A percentile compares a stretch with the other conserved stretches of the same genome.
phyloP scores from a whole-genome alignment of 2,888 invertebrate species.

The Lepas anatifera region DNA sequence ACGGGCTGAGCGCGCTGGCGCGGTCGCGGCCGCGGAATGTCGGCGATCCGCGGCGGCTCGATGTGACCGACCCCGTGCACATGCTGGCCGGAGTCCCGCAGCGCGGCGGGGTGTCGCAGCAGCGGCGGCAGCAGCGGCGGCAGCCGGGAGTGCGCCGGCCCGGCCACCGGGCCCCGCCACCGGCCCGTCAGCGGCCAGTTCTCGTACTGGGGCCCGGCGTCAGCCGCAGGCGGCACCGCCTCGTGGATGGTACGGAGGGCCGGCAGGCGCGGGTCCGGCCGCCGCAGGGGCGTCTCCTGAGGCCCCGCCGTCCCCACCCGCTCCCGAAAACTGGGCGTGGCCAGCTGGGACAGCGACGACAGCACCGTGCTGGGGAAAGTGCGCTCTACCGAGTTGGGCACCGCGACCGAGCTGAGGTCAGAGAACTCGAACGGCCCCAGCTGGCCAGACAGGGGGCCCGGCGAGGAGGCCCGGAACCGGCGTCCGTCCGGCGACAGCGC shows the following conservation, averaged over 20 bases:
- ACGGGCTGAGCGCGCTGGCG: not conserved
- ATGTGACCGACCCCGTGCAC: conserved; percentile 21
- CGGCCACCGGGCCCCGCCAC: conserved; percentile 25
- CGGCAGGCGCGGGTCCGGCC: conserved; percentile 58
- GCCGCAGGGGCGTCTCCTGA: conserved; percentile 24
- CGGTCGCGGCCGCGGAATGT: conserved; percentile 20
- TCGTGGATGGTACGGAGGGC: conserved; percentile 55
- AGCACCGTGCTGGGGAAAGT: conserved; percentile 30
- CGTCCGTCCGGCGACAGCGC: conserved; percentile 25
- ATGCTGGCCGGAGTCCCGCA: conserved; percentile 42
- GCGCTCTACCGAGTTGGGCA: conserved; percentile 26
- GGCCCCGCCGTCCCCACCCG: not conserved
- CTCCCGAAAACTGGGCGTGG: too few species aligned
- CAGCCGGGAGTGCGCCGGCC: conserved; percentile 23
- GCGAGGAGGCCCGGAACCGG: conserved; percentile 29
- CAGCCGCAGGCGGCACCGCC: conserved; percentile 15
- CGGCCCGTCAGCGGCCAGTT: conserved; percentile 40
- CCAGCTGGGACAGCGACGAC: conserved; percentile 19
- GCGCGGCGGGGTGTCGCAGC: conserved; percentile 39
- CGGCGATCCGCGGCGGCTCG: conserved; percentile 22
- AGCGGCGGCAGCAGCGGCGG: conserved; percentile 51
- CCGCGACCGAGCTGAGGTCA: conserved; percentile 29
- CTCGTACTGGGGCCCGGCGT: conserved; percentile 41
- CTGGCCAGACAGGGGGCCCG: conserved; percentile 27
- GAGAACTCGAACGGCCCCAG: conserved; percentile 25